These are phyloP conservation scores for Diadema setosum DNA, from an alignment of 35 echinoderm and acorn worm genomes.

Conservation along the genomic window DNA sequence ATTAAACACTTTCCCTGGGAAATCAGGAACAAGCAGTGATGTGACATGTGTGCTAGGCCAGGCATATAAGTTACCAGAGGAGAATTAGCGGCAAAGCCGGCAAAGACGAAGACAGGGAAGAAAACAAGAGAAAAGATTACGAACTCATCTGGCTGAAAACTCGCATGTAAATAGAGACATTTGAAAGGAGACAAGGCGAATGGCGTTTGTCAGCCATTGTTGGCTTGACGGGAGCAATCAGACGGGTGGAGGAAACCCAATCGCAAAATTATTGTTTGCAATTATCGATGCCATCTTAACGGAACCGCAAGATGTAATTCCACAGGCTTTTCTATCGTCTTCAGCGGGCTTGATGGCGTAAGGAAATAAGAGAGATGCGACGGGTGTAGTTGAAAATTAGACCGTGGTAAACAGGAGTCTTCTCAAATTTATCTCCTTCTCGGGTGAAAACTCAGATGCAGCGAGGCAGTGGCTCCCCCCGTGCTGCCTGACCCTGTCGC, in stretches of 20 bases:
- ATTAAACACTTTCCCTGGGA: too few relatives aligned
- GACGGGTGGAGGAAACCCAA: not conserved
- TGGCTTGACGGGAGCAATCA: slow-evolving; percentile 9
- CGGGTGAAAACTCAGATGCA: not conserved
- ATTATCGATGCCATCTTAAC: not conserved
- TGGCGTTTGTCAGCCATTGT: not conserved
- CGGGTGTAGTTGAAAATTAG: not conserved
- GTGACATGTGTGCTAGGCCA: too few relatives aligned
- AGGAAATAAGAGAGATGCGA: not conserved
- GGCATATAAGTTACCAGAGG: not conserved
- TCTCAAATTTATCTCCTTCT: not conserved
- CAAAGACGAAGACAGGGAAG: not conserved
- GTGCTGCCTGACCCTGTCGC: not conserved
- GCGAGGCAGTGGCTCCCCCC: not conserved
- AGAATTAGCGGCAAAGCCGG: not conserved
- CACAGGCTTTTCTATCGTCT: not conserved
- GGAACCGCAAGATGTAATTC: not conserved
- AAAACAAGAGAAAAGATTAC: not conserved
- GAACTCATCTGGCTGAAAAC: not conserved
- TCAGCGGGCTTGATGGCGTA: not conserved
- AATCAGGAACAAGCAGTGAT: too few relatives aligned
- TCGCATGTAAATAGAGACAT: not conserved
- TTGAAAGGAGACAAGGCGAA: not conserved
- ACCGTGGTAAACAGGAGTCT: slow-evolving; percentile 15
- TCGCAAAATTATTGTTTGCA: slow-evolving; percentile 26